Evolutionary conservation across 2,888 invertebrate genomes (phyloP), one percentile per base, ranked within the genome.

Genomic region (Eremobia ochroleuca): DNA sequence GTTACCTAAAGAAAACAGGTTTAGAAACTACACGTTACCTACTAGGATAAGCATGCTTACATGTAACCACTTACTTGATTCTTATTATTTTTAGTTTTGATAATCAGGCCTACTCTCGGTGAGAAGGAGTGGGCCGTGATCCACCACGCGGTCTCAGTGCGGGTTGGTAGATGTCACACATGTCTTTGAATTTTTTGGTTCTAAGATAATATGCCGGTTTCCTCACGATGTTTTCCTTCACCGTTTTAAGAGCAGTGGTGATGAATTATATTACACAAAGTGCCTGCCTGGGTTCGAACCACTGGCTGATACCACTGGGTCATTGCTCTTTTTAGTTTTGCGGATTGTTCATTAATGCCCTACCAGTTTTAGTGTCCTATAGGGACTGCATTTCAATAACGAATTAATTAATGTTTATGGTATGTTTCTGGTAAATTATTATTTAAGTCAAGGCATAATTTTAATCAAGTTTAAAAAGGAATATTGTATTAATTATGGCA

Each of bases 1-100:
- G 31, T 64, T 3, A 64, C 31, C 1, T 52, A 25, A 43, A 34
- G 49, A 76, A 31, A 76, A 76, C 64, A 25, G 40, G 76, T 64
- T 52, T 28, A 13, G n/a, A 28, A 6, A 18, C 43, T 43, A 15
- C 34, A 25, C 15, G 28, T 18, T 55, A 37, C 43, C 34, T 31
- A 11, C 46, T 55, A 76, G 43, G 43, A 71, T 28, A 43, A 34
- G 43, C n/a, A 31, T n/a, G 40, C 4, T 9, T 25, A 52, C n/a
- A 2, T 43, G 31, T 52, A 4, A 77, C 31, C 31, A 58, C 1
- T 43, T 28, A 75, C 40, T 37, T 43, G 21, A 28, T 6, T 28
- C 6, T 28, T 55, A 18, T 65, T 43, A 0, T 49, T 18, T 49
- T 49, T 49, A n/a, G 4, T 21, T n/a, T 37, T 5, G 0, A 65